Percentiles rank a stretch among this genome's conserved stretches.
Evolutionary conservation across 2,113 vertebrate genomes (phyloP).

Genomic region (Caranx melampygus): DNA sequence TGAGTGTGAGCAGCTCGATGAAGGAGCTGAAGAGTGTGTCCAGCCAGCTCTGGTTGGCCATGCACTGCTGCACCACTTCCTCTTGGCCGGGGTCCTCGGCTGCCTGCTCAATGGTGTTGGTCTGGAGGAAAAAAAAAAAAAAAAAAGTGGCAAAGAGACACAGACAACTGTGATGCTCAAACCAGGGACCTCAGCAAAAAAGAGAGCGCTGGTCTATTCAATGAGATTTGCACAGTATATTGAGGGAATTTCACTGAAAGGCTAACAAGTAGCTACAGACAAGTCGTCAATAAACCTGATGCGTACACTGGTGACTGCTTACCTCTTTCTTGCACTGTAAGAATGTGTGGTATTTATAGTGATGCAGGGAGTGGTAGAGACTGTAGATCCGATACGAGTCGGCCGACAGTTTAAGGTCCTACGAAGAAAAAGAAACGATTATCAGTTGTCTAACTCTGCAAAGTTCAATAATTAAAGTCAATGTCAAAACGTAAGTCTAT

Average conservation of each 20-base stretch:
- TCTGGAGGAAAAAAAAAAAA: constrained; percentile 74
- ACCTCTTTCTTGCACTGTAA: constrained; percentile 95
- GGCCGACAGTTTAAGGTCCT: constrained; percentile 92
- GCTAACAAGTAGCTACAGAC: no score
- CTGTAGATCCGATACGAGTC: constrained; percentile 92
- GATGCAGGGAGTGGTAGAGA: constrained; percentile 94
- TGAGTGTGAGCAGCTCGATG: constrained; percentile 91
- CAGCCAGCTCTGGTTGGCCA: constrained; percentile 95
- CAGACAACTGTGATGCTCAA: constrained; percentile 22
- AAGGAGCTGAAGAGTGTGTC: constrained; percentile 93
- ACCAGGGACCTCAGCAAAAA: background rate
- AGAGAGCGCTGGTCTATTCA: background rate
- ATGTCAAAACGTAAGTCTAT: background rate
- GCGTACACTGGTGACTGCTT: constrained; percentile 17
- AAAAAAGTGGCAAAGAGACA: constrained; percentile 3
- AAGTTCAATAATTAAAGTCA: background rate
- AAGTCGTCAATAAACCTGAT: no score
- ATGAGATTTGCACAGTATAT: background rate
- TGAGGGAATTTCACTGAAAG: background rate
- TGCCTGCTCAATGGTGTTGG: constrained; percentile 91
- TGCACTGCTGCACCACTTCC: constrained; percentile 96
- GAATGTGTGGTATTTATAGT: constrained; percentile 96
- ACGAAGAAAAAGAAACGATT: constrained; percentile 6
- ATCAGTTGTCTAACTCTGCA: background rate
- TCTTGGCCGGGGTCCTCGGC: constrained; percentile 93